phyloP scores from a whole-genome alignment of 2,113 vertebrate species.

The Trogon melanurus region DNA sequence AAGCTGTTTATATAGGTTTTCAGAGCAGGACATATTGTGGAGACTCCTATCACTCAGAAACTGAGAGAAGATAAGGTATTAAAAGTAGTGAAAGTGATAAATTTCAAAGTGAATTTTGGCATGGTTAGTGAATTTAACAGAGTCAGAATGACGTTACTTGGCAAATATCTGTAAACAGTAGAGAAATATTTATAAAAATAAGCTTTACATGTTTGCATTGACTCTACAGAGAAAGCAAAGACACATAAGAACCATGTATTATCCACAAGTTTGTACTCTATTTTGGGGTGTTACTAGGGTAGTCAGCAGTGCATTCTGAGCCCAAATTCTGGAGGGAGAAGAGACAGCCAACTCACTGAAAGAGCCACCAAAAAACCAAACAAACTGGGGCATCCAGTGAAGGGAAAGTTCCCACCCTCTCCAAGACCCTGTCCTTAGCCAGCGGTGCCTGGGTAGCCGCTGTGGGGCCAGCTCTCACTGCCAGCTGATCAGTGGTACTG shows the following conservation, averaged over 20 bases:
- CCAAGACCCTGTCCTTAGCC: neutral
- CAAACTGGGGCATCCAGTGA: neutral
- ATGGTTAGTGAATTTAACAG: neutral
- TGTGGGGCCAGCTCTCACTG: rapidly evolving
- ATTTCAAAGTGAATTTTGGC: neutral
- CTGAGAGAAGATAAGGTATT: neutral
- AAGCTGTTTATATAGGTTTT: neutral
- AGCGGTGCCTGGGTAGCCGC: neutral
- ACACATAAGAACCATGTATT: neutral
- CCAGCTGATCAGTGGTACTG: neutral
- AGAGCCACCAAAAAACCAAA: neutral
- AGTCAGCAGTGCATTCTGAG: neutral
- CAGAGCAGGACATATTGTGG: neutral
- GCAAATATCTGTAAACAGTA: neutral
- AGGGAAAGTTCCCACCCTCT: neutral
- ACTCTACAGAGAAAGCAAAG: neutral
- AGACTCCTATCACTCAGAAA: neutral
- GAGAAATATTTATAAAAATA: neutral
- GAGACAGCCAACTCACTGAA: neutral
- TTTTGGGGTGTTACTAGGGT: neutral
- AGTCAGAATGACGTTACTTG: neutral
- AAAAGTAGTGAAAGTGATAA: neutral
- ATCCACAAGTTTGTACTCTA: neutral
- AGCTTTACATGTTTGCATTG: neutral
- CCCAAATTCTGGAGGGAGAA: neutral